phyloP scores from a whole-genome alignment of 2,797 vertebrate genomes.

The Syngnathus rostellatus region DNA sequence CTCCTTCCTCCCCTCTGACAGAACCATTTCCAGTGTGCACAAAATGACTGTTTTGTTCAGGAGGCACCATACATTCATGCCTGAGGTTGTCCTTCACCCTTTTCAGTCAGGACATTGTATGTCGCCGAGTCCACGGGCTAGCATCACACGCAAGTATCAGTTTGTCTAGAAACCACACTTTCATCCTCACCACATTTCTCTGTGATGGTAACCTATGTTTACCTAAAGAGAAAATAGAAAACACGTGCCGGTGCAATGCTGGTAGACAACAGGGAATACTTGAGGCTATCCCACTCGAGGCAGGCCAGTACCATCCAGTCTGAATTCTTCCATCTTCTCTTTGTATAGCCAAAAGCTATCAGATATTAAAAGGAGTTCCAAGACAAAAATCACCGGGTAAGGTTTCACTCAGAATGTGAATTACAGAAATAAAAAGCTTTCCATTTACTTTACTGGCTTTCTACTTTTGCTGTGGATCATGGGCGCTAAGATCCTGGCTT shows the following conservation, averaged over 20 bases:
- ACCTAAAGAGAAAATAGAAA: conserved; percentile 59
- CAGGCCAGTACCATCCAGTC: conserved; percentile 41
- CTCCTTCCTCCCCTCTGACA: conserved; percentile 10
- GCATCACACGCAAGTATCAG: conserved; percentile 3
- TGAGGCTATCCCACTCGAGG: conserved; percentile 47
- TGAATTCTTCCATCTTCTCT: conserved; percentile 50
- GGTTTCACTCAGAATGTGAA: conserved; percentile 32
- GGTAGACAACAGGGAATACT: conserved; percentile 58
- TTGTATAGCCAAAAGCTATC: conserved; percentile 53
- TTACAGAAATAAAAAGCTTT: conserved; percentile 29
- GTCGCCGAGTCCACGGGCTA: not conserved
- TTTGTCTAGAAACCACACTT: conserved; percentile 31
- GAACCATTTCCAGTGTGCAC: not conserved
- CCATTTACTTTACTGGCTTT: conserved; percentile 21
- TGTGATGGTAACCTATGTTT: conserved; percentile 57
- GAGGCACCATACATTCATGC: not conserved
- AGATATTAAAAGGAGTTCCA: conserved; percentile 41
- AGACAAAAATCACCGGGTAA: conserved; percentile 24
- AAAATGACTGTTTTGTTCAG: not conserved
- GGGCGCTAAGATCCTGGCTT: conserved; percentile 13
- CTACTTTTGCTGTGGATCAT: conserved; percentile 11
- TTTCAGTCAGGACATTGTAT: not conserved
- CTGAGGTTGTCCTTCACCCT: not conserved
- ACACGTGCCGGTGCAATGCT: conserved; percentile 54
- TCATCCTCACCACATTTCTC: conserved; percentile 33